Conservation (phyloP, 2,888 invertebrate species). For the Thereva nobilitata region DNA sequence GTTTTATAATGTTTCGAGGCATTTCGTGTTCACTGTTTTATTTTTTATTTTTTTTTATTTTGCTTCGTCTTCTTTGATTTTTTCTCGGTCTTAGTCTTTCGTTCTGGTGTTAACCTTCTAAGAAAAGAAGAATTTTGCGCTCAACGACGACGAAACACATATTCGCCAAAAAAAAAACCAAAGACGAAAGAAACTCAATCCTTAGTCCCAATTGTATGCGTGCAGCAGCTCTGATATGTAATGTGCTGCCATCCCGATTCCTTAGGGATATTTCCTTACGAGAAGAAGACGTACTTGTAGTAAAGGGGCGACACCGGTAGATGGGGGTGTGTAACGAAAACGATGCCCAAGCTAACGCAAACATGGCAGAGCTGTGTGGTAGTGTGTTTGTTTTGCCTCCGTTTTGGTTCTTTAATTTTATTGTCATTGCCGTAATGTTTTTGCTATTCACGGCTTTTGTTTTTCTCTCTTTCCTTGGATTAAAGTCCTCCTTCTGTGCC, state of each 20-base stretch:
- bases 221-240: no score
- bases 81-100: background rate
- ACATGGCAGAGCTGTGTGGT: conserved; percentile 21
- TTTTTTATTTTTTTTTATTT: conserved; percentile 18
- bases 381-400: conserved; percentile 25
- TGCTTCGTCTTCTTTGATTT: background rate
- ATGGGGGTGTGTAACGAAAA: conserved; percentile 6
- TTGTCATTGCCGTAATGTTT: conserved; percentile 35
- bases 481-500: conserved; percentile 20
- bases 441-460: conserved; percentile 24
- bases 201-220: no score
- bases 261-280: no score
- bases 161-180: no score
- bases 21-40: conserved; percentile 14
- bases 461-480: conserved; percentile 17
- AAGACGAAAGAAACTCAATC: no score
- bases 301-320: no score
- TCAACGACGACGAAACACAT: no score
- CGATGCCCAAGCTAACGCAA: no score
- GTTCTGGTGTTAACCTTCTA: conserved; percentile 2
- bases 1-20: conserved; percentile 36
- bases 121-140: background rate
- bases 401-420: conserved; percentile 33
- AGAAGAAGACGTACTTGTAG: no score
- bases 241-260: no score